phyloP scores from a whole-genome alignment of 2,888 invertebrate genomes.

The Drosophila fulvimacula region DNA sequence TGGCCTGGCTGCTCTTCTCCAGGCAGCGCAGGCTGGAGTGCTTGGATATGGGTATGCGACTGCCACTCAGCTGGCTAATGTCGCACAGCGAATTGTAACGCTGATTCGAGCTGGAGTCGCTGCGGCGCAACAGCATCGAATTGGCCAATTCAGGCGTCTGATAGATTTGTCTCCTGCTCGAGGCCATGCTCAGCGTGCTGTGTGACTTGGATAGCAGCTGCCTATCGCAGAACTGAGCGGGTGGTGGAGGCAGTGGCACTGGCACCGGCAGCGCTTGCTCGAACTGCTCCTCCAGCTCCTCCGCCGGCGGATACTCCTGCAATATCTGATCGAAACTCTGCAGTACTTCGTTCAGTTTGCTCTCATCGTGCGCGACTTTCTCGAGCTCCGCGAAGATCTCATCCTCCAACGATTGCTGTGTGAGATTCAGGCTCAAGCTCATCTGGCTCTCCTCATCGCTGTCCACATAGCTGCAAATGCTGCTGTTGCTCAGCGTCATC shows the following conservation, averaged over 20 bases:
- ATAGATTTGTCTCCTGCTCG: slow-evolving; percentile 56
- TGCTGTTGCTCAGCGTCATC: slow-evolving; percentile 53
- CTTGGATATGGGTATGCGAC: slow-evolving; percentile 87
- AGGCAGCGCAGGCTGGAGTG: slow-evolving; percentile 73
- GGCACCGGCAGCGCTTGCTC: slow-evolving; percentile 17
- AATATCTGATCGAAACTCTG: slow-evolving; percentile 86
- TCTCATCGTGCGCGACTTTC: slow-evolving; percentile 84
- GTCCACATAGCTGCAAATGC: slow-evolving; percentile 72
- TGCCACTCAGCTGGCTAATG: slow-evolving; percentile 85
- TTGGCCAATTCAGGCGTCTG: slow-evolving; percentile 62
- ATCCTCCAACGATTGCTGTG: slow-evolving; percentile 83
- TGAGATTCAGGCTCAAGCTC: slow-evolving; percentile 78
- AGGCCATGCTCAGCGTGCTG: slow-evolving; percentile 88
- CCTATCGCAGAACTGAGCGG: slow-evolving; percentile 46
- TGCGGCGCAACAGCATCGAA: slow-evolving; percentile 55
- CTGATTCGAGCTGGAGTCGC: slow-evolving; percentile 39
- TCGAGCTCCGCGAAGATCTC: slow-evolving; percentile 85
- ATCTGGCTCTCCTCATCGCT: slow-evolving; percentile 82
- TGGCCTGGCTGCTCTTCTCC: slow-evolving; percentile 27
- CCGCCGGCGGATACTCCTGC: slow-evolving; percentile 83
- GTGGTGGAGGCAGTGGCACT: slow-evolving; percentile 41
- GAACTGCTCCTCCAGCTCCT: slow-evolving; percentile 20
- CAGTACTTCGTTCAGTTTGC: slow-evolving; percentile 85
- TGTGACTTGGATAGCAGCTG: slow-evolving; percentile 88
- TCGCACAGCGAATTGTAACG: slow-evolving; percentile 84